Base-by-base conservation (phyloP, 2,888 invertebrate species). In the Standfussiana lucernea region DNA sequence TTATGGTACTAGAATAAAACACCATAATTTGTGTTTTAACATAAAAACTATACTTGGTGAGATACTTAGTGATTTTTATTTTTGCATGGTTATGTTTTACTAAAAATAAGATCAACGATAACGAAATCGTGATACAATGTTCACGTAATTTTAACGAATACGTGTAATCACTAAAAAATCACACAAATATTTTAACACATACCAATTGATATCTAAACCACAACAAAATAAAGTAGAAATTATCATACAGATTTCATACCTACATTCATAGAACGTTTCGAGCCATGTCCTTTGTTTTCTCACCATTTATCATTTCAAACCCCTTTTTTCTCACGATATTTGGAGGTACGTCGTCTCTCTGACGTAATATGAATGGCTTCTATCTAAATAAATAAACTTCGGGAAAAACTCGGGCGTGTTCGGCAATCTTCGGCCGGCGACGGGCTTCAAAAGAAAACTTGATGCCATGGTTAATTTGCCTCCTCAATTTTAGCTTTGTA, bases 251-350 rank as follows among this genome's bases (percentile, higher is more conserved):
- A 40, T 40, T 40, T 28, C 18, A 40, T 24, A 35, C 21, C 61
- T 40, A 64, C 40, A 40, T 64, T 64, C 40, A 40, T 10, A 40
- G 15, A 3, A n/a, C 15, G 37, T n/a, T 61, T 40, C 37, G 3
- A n/a, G 21, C 37, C n/a, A n/a, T 42, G n/a, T 64, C 40, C 40
- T 86, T 89, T 85, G 82, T 90, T 89, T 88, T 84, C 84, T 67
- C 67, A 59, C 83, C 91, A 91, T 92, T 92, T 90, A 91, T 92
- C 93, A 92, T 90, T 89, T 86, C 61, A 86, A 88, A 88, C 90
- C 92, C 86, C 88, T 91, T 92, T 90, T 72, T 90, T 85, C 86
- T 87, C 73, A 73, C 79, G 82, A 89, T 91, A 91, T 91, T 92
- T 90, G 35, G 37, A 62, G 40, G 88, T 86, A 90, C 86, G 87